These are phyloP conservation scores for Tetragonisca angustula DNA, from an alignment of 2,888 invertebrate genomes.

Conservation along the genomic window DNA sequence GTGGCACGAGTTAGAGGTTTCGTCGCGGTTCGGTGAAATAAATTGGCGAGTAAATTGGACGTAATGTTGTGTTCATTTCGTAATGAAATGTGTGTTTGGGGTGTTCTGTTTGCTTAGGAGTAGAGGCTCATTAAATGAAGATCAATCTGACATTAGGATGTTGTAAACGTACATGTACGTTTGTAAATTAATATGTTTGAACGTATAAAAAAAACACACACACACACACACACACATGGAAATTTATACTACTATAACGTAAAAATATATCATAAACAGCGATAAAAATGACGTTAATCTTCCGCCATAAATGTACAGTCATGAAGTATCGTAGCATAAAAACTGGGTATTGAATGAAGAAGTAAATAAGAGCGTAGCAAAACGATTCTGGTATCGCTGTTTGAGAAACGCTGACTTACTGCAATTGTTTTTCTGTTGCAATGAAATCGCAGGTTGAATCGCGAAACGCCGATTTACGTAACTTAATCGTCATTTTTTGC, in stretches of 20 bases:
- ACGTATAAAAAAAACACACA: too few species aligned
- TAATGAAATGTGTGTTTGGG: not conserved
- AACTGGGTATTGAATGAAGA: not conserved
- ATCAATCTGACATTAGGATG: too few species aligned
- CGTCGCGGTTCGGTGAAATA: not conserved
- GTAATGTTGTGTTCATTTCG: not conserved
- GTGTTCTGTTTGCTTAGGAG: too few species aligned
- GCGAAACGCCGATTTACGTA: slow-evolving; percentile 37
- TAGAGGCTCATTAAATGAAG: too few species aligned
- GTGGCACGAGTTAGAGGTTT: not conserved
- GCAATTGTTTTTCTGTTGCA: slow-evolving; percentile 28
- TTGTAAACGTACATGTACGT: too few species aligned
- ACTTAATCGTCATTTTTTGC: slow-evolving; percentile 23
- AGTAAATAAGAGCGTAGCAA: not conserved
- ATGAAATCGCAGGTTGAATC: slow-evolving; percentile 37
- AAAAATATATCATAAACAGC: not conserved
- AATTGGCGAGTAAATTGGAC: not conserved
- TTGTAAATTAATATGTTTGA: too few species aligned
- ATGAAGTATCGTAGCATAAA: not conserved
- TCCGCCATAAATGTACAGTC: not conserved
- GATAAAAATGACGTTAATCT: not conserved
- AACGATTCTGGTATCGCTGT: slow-evolving; percentile 5
- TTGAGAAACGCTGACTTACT: slow-evolving; percentile 13
- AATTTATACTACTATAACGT: not conserved
- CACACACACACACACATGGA: too few species aligned